Conservation (phyloP, 2,888 invertebrate genomes). For the Caenorhabditis imperialis region DNA sequence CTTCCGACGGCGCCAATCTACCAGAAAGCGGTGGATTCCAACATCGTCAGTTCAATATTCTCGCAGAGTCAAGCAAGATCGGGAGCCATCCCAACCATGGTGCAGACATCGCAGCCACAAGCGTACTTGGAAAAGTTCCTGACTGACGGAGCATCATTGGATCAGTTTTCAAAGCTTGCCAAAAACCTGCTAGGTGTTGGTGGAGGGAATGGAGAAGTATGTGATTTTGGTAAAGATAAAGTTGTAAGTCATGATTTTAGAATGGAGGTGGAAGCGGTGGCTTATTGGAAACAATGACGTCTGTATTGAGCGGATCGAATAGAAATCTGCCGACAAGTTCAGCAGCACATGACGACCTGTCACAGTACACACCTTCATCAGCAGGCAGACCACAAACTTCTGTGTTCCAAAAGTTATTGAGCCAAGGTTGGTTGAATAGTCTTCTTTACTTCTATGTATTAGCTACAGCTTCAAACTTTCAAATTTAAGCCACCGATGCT, state of each 20-base stretch:
- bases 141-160: slow-evolving; percentile 53
- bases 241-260: slow-evolving; percentile 27
- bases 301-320: slow-evolving; percentile 52
- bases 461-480: neutral
- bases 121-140: slow-evolving; percentile 51
- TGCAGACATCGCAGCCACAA: slow-evolving; percentile 42
- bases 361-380: slow-evolving; percentile 40
- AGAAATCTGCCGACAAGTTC: slow-evolving; percentile 50
- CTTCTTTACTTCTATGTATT: neutral
- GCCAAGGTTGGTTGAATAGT: slow-evolving; percentile 40
- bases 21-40: slow-evolving; percentile 48
- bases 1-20: slow-evolving; percentile 34
- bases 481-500: slow-evolving; percentile 54
- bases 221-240: too few species aligned
- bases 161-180: slow-evolving; percentile 71
- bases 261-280: slow-evolving; percentile 44
- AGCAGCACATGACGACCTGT: slow-evolving; percentile 53
- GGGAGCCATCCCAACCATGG: slow-evolving; percentile 40
- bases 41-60: slow-evolving; percentile 72
- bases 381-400: slow-evolving; percentile 55
- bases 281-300: slow-evolving; percentile 64
- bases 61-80: slow-evolving; percentile 66
- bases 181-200: slow-evolving; percentile 69
- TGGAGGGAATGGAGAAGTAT: slow-evolving; percentile 50
- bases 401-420: slow-evolving; percentile 54